Evolutionary conservation across 2,888 invertebrate species (phyloP).

Genomic region (Megamerina dolium): DNA sequence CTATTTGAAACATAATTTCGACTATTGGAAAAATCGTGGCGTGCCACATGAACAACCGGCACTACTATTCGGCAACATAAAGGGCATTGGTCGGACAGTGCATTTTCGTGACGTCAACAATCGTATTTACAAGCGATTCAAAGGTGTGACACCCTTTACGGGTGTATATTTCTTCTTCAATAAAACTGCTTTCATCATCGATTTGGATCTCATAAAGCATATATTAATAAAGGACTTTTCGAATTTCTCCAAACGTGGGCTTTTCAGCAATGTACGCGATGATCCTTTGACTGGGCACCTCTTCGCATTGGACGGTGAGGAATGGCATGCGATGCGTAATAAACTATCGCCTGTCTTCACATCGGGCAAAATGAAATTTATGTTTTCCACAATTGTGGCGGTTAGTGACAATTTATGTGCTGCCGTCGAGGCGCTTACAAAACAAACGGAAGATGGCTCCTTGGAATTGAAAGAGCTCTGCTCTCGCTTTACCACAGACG

Average conservation of each 20-base stretch:
- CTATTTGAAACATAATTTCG: slow-evolving; percentile 19
- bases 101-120: slow-evolving; percentile 30
- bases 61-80: slow-evolving; percentile 27
- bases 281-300: slow-evolving; percentile 44
- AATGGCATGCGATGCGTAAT: slow-evolving; percentile 50
- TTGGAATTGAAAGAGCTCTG: slow-evolving; percentile 49
- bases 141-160: slow-evolving; percentile 23
- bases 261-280: slow-evolving; percentile 34
- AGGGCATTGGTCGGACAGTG: slow-evolving; percentile 17
- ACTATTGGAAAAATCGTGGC: slow-evolving; percentile 28
- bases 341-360: slow-evolving; percentile 51
- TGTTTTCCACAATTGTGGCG: slow-evolving; percentile 33
- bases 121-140: slow-evolving; percentile 26
- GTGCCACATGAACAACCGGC: slow-evolving; percentile 25
- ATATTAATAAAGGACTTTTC: slow-evolving; percentile 44
- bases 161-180: slow-evolving; percentile 30
- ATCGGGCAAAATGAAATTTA: slow-evolving; percentile 51
- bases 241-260: slow-evolving; percentile 41
- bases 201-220: slow-evolving; percentile 34
- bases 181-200: slow-evolving; percentile 26
- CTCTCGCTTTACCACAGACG: slow-evolving; percentile 51
- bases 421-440: slow-evolving; percentile 30
- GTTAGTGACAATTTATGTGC: slow-evolving; percentile 5
- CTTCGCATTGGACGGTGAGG: slow-evolving; percentile 39
- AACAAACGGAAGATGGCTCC: slow-evolving; percentile 28